Conservation (phyloP, 2,113 vertebrate genomes). For the Corythornis madagascariensis region DNA sequence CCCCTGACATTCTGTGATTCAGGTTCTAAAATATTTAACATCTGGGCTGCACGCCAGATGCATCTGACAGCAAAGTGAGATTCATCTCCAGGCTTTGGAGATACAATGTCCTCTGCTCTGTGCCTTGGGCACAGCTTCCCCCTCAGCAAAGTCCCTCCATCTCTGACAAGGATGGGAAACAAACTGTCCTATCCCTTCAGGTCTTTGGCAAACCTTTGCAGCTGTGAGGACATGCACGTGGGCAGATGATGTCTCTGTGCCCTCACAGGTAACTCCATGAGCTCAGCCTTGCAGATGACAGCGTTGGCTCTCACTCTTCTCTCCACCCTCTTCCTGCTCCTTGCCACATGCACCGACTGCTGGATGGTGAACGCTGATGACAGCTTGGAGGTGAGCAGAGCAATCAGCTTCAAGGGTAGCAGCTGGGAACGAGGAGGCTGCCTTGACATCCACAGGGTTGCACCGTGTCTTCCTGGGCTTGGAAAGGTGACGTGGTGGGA, state of each 20-base stretch:
- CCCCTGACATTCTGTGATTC: too few species aligned
- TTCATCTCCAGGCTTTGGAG: neutral
- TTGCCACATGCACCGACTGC: slow-evolving; percentile 77
- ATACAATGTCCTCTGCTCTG: neutral
- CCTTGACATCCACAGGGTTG: neutral
- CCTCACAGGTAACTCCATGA: slow-evolving; percentile 56
- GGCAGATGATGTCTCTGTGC: neutral
- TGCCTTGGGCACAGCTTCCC: neutral
- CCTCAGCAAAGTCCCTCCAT: neutral
- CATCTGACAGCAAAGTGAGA: fast-evolving
- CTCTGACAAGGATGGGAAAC: neutral
- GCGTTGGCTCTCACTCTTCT: slow-evolving; percentile 58
- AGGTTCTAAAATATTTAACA: neutral
- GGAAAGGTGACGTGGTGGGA: neutral
- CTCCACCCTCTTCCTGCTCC: slow-evolving; percentile 71
- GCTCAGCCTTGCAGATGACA: slow-evolving; percentile 36
- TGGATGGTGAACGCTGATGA: slow-evolving; percentile 81
- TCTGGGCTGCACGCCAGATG: neutral
- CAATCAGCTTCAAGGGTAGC: neutral
- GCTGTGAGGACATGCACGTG: neutral
- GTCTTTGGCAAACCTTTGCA: neutral
- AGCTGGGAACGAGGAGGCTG: neutral
- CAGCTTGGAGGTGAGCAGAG: slow-evolving; percentile 75
- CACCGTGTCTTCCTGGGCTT: neutral
- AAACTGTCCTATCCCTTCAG: neutral